phyloP scores from a whole-genome alignment of 2,797 vertebrate species.

The Atherinosoma microstoma region DNA sequence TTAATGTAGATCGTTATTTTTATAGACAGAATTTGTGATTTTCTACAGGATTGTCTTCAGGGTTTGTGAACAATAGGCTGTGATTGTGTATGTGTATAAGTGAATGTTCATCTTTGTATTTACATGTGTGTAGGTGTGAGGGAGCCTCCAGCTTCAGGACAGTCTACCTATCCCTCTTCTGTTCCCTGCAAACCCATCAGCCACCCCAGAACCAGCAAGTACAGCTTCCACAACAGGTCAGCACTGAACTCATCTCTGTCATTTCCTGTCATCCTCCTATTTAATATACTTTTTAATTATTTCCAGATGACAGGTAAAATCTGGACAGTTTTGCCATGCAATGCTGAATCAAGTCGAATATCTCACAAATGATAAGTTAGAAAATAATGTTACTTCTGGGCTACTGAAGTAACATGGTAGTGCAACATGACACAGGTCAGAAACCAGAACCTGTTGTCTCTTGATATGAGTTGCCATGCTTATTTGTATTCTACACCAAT shows the following conservation, averaged over 20 bases:
- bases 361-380: neutral
- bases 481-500: neutral
- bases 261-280: neutral
- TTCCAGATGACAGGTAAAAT: neutral
- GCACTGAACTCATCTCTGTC: conserved; percentile 21
- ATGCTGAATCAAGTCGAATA: neutral
- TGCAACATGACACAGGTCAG: no score
- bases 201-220: conserved; percentile 91
- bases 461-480: neutral
- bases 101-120: conserved; percentile 26
- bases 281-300: neutral
- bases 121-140: conserved; percentile 81
- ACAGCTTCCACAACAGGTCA: conserved; percentile 97
- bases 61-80: neutral
- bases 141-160: conserved; percentile 83
- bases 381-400: no score
- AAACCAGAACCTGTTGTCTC: neutral
- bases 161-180: conserved; percentile 82
- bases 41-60: neutral
- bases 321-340: neutral
- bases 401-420: no score
- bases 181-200: conserved; percentile 89
- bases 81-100: conserved; percentile 14
- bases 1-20: no score
- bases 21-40: no score